These are phyloP conservation scores for Drosophila albomicans DNA, from an alignment of 1,140 invertebrate species.

Conservation along the genomic window DNA sequence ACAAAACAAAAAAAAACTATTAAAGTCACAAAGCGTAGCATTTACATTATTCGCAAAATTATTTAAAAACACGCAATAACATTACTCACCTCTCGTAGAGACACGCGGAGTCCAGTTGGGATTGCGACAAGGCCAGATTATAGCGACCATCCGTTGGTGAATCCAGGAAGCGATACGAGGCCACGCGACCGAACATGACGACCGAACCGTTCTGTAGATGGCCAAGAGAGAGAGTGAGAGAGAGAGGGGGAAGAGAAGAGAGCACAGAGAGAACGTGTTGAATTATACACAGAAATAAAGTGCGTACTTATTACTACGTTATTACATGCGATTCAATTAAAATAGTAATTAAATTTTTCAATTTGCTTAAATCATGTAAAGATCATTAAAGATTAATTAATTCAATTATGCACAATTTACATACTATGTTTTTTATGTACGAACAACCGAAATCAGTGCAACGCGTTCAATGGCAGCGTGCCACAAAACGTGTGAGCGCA, in stretches of 20 bases:
- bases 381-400: constrained; percentile 25
- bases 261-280: not conserved
- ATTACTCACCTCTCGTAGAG: constrained; percentile 90
- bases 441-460: not conserved
- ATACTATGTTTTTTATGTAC: constrained; percentile 19
- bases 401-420: constrained; percentile 28
- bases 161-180: constrained; percentile 97
- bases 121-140: constrained; percentile 87
- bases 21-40: constrained; percentile 7
- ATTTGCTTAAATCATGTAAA: constrained; percentile 18
- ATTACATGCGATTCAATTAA: constrained; percentile 35
- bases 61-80: not conserved
- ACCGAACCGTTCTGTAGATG: constrained; percentile 91
- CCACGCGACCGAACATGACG: constrained; percentile 95
- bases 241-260: not conserved
- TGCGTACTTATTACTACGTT: constrained; percentile 6
- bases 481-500: constrained; percentile 27
- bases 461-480: constrained; percentile 1
- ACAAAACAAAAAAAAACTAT: not conserved
- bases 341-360: constrained; percentile 27
- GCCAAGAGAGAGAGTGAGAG: not conserved
- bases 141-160: constrained; percentile 94
- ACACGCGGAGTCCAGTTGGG: constrained; percentile 90
- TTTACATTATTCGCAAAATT: not conserved
- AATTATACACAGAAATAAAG: constrained; percentile 33